Base-by-base conservation (phyloP, 2,113 vertebrate species). In the Suncus etruscus region DNA sequence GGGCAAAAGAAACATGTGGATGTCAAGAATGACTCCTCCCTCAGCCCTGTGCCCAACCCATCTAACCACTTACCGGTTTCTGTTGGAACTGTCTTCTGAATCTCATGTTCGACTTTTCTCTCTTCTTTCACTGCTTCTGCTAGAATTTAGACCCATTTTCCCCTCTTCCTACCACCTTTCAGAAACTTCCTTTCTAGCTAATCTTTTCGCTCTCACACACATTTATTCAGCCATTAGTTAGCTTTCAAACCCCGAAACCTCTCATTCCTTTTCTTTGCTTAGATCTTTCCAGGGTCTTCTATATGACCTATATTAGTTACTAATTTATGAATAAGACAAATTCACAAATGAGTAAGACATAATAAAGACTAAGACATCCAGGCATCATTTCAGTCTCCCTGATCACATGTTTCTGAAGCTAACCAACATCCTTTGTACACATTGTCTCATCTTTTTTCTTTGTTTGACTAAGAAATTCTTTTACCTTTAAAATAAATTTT, bases 191-290 rank as follows among this genome's bases (percentile, higher is more conserved):
- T 25, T 77, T n/a, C 45, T 48, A 86, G 4, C 27, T 61, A 47
- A 47, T 72, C 16, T 83, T 14, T n/a, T 39, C 50, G 12, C 77
- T 82, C 70, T 61, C 72, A 72, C 16, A 72, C 31, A 39, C 31
- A 39, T 15, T 72, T 1, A 29, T 86, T 90, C 63, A 50, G 31
- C 39, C 32, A 18, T 48, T 32, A 45, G 14, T 91, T 47, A 70
- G 32, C 63, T 80, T 80, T 73, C 65, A 47, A 63, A 86, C 92
- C 20, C 50, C 27, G 25, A 88, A 86, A 11, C 15, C 68, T 31
- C 2, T 27, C 51, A 68, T 80, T 58, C 72, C 10, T 29, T 63
- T 79, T 6, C 74, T 79, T 32, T 66, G 15, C 18, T 54, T 22
- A 61, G n/a, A 84, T 68, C 25, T 63, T 77, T 48, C 61, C 47